Conservation (phyloP, 2,113 vertebrate species). For the rat (Rattus norvegicus) region DNA sequence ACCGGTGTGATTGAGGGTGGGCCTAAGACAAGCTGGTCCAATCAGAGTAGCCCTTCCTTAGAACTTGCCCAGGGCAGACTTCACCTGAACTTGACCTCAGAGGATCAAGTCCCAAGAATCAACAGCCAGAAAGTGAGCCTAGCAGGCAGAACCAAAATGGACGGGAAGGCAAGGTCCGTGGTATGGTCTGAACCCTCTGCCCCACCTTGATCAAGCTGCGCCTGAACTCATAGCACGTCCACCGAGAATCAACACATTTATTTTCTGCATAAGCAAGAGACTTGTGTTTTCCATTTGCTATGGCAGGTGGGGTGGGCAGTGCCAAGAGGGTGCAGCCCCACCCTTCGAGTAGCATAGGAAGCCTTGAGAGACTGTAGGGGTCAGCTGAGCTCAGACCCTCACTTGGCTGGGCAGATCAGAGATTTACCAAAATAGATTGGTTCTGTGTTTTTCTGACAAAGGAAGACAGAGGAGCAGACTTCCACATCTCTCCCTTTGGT, state of each 20-base stretch:
- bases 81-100: neutral
- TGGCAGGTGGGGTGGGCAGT: neutral
- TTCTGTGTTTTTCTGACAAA: neutral
- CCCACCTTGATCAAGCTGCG: neutral
- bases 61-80: neutral
- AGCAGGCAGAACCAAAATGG: neutral
- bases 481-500: neutral
- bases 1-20: neutral
- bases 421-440: neutral
- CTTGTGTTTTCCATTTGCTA: neutral
- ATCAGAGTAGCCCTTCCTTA: neutral
- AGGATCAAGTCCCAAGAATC: neutral
- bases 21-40: neutral
- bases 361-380: neutral
- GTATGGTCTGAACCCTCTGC: accelerated
- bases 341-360: neutral
- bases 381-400: neutral
- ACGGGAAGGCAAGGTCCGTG: neutral
- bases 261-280: constrained; percentile 70
- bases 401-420: neutral
- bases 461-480: neutral
- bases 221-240: neutral
- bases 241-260: constrained; percentile 61
- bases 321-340: neutral
- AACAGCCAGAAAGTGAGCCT: neutral